Conservation (phyloP, 2,888 invertebrate species). For the Priocnemis perturbator region DNA sequence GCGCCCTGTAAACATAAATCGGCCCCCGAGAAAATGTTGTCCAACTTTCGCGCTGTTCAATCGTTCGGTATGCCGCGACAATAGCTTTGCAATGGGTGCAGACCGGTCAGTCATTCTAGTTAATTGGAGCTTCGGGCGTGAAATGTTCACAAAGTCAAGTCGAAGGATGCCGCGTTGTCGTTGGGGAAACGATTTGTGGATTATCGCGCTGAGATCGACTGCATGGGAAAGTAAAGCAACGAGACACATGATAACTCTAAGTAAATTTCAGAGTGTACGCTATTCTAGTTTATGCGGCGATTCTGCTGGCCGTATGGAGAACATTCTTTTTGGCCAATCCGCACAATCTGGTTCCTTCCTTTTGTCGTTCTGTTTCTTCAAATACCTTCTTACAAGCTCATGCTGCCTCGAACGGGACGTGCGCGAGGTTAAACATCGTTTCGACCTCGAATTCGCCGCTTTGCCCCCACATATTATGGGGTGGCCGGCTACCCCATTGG, state of each 20-base stretch:
- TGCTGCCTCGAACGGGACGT: constrained; percentile 24
- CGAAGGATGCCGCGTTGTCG: constrained; percentile 49
- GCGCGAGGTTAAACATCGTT: constrained; percentile 46
- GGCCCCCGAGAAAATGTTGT: constrained; percentile 57
- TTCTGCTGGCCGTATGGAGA: no score
- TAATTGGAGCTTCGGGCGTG: constrained; percentile 66
- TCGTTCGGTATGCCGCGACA: constrained; percentile 17
- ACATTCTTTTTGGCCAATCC: no score
- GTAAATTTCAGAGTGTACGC: no score
- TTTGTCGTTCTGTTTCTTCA: background rate
- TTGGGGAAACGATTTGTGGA: constrained; percentile 38
- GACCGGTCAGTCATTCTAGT: constrained; percentile 67
- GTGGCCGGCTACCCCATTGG: constrained; percentile 65
- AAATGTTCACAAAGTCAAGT: constrained; percentile 59
- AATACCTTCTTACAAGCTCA: background rate
- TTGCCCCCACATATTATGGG: constrained; percentile 49
- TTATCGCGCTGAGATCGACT: constrained; percentile 26
- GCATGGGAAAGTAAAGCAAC: constrained; percentile 48
- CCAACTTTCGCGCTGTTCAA: constrained; percentile 16
- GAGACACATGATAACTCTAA: no score
- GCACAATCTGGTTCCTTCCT: background rate
- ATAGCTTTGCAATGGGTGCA: constrained; percentile 37
- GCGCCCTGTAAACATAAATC: constrained; percentile 63
- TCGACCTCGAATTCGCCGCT: constrained; percentile 45
- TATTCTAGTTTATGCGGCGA: background rate